Base-by-base conservation (phyloP, 2,888 invertebrate species). In the Alviniconcha strummeri region DNA sequence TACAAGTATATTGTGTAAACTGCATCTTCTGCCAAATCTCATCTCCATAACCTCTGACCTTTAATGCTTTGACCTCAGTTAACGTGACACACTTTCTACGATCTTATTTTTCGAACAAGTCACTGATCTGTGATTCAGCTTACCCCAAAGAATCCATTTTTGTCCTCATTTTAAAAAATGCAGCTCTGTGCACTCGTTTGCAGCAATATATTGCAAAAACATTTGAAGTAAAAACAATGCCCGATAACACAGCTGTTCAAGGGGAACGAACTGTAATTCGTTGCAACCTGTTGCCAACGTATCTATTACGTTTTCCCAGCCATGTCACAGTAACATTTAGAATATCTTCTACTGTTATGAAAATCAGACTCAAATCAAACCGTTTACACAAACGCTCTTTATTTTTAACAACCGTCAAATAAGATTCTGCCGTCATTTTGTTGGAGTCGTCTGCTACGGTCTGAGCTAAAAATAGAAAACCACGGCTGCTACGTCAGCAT, bases 401-500 rank as follows among this genome's bases (percentile, higher is more conserved):
- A 36, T 36, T 36, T 36, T 36, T 36, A 36, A 36, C 36, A 36
- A 36, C 36, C 36, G 36, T 36, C 36, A 36, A 36, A 36, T 36
- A 36, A 36, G 36, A 36, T 36, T 36, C 36, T 36, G 36, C 36
- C 60, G 13, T 60, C 9, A 60, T 60, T 60, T 60, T 4, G 8
- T 13, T 60, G 4, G 11, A 6, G 78, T 78, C 78, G 78, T 78
- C 78, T 78, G 78, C 78, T 78, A 36, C 64, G 17, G 52, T 8
- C n/a, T 17, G 15, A 15, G 78, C 17, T 78, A 64, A 78, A 78
- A 78, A 78, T 78, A 78, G 64, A 78, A 78, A 57, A 78, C 57
- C 78, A 64, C 57, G 78, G 78, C 64, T 78, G 19, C 78, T 78
- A 78, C 78, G 78, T 78, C 78, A 78, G 52, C 64, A 78, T 19